phyloP scores from a whole-genome alignment of 2,113 vertebrate species.

The Dendropsophus ebraccatus region DNA sequence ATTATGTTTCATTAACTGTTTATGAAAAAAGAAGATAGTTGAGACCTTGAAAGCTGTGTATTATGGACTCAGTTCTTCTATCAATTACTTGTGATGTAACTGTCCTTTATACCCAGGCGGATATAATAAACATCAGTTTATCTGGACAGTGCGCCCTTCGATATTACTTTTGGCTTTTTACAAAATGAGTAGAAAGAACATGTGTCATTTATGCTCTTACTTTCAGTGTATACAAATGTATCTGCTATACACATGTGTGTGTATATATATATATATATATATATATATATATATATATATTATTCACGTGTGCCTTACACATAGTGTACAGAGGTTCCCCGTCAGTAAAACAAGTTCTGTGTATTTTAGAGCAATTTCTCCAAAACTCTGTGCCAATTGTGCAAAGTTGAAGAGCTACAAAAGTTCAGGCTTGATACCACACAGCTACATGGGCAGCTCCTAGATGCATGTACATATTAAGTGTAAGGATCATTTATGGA shows the following conservation, averaged over 20 bases:
- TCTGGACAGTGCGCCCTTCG: neutral
- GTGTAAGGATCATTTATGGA: constrained; percentile 58
- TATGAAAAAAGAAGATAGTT: neutral
- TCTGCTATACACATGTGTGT: neutral
- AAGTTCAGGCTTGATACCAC: constrained; percentile 6
- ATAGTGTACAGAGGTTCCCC: neutral
- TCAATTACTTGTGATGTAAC: neutral
- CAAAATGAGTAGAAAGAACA: neutral
- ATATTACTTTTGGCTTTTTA: neutral
- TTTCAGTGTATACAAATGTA: neutral
- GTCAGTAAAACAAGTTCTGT: neutral
- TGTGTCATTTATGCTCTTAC: neutral
- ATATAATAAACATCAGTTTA: neutral
- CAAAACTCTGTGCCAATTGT: neutral
- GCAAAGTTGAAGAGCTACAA: neutral
- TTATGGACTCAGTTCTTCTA: neutral
- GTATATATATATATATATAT: no score
- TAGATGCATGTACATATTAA: constrained; percentile 18
- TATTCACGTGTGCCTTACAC: neutral
- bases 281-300: no score
- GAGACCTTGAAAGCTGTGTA: neutral
- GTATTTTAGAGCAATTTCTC: neutral
- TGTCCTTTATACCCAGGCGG: neutral
- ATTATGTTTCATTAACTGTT: neutral
- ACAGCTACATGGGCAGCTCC: constrained; percentile 64